These are phyloP conservation scores for Gymnothorax javanicus DNA, from an alignment of 2,797 vertebrate genomes.

Conservation along the genomic window DNA sequence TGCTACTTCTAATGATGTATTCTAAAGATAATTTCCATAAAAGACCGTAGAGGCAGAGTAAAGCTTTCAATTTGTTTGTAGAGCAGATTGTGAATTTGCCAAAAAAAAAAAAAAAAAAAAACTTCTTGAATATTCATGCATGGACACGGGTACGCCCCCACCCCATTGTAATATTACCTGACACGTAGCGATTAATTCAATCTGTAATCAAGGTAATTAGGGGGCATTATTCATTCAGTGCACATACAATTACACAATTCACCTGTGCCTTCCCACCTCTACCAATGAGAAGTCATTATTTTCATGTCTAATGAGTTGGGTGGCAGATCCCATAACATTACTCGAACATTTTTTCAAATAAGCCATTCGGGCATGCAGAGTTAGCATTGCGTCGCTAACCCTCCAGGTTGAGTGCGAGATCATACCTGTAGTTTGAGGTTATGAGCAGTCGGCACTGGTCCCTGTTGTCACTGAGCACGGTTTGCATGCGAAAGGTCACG, in stretches of 20 bases:
- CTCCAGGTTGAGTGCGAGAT: neutral
- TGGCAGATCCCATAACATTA: neutral
- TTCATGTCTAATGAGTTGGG: neutral
- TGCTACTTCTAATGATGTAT: neutral
- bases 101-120: neutral
- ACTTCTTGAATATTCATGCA: neutral
- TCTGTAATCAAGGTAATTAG: neutral
- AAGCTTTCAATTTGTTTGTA: neutral
- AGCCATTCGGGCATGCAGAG: neutral
- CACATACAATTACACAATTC: neutral
- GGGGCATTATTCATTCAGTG: neutral
- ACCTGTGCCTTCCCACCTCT: neutral
- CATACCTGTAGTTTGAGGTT: constrained; percentile 76
- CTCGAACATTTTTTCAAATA: neutral
- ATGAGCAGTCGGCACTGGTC: constrained; percentile 75
- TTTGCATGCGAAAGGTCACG: constrained; percentile 79
- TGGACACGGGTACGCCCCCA: neutral
- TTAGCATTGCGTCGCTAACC: neutral
- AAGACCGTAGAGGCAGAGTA: neutral
- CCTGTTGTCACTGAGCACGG: constrained; percentile 58
- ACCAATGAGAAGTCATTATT: neutral
- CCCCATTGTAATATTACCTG: neutral
- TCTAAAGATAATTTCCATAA: neutral
- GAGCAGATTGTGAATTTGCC: neutral
- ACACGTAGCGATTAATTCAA: neutral